Conservation (phyloP, 2,888 invertebrate species). For the Caenorhabditis zanzibari region DNA sequence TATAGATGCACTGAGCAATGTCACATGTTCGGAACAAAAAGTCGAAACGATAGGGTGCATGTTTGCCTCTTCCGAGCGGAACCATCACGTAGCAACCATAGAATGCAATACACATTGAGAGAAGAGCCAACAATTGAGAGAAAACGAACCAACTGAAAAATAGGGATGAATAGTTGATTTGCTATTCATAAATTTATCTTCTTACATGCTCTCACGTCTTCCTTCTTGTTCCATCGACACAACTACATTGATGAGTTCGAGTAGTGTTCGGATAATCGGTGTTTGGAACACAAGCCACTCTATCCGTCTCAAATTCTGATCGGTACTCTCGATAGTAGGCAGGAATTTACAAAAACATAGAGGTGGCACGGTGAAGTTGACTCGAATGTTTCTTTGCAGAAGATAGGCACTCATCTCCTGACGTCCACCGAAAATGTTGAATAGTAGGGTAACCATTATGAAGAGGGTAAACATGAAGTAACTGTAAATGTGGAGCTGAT, state of each 20-base stretch:
- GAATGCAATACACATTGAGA: constrained; percentile 82
- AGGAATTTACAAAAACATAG: constrained; percentile 72
- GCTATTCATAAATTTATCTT: neutral
- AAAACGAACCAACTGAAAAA: constrained; percentile 79
- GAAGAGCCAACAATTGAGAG: constrained; percentile 78
- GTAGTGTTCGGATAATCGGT: constrained; percentile 79
- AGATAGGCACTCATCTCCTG: constrained; percentile 77
- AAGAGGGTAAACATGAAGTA: constrained; percentile 83
- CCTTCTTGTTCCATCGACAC: constrained; percentile 80
- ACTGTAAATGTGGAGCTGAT: constrained; percentile 61
- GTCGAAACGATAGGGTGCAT: constrained; percentile 78
- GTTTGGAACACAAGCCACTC: constrained; percentile 83
- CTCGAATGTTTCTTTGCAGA: constrained; percentile 61
- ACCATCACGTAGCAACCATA: constrained; percentile 82
- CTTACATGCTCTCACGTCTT: constrained; percentile 57
- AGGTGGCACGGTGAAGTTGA: constrained; percentile 73
- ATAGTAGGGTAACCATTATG: constrained; percentile 80
- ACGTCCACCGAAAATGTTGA: constrained; percentile 80
- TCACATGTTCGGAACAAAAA: constrained; percentile 81
- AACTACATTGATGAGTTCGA: constrained; percentile 80
- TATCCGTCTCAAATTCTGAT: constrained; percentile 77
- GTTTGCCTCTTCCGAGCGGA: constrained; percentile 78
- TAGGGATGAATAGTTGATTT: neutral
- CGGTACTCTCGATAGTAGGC: constrained; percentile 68
- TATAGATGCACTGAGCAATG: constrained; percentile 79